Evolutionary conservation across 1,140 invertebrate genomes (phyloP).

Genomic region (Protaetia brevitarsis): DNA sequence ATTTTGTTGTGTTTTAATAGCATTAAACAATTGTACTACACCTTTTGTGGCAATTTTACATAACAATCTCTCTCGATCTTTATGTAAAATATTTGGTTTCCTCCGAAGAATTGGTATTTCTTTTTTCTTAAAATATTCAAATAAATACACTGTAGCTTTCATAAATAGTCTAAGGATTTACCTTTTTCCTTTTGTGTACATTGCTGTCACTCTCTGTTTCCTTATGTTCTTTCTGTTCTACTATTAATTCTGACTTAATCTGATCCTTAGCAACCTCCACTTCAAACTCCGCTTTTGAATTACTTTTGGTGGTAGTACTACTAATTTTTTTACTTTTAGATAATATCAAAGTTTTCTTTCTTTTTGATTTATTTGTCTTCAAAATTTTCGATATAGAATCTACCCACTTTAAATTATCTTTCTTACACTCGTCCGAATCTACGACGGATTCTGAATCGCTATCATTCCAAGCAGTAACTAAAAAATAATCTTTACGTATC

Average conservation of each 20-base stretch:
- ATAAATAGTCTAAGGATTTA: conserved; percentile 33
- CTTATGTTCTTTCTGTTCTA: conserved; percentile 44
- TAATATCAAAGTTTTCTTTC: conserved; percentile 69
- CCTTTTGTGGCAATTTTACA: conserved; percentile 86
- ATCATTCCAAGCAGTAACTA: not conserved
- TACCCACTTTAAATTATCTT: conserved; percentile 60
- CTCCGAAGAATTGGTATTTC: conserved; percentile 63
- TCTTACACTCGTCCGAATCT: conserved; percentile 29
- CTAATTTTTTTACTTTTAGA: conserved; percentile 69
- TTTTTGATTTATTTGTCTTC: conserved; percentile 68
- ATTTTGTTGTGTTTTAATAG: conserved; percentile 81
- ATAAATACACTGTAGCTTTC: not conserved
- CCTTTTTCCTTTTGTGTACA: conserved; percentile 49
- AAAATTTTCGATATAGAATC: conserved; percentile 73
- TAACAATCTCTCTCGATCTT: conserved; percentile 70
- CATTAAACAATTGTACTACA: conserved; percentile 90
- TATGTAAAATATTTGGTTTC: conserved; percentile 71
- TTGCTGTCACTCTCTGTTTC: conserved; percentile 32
- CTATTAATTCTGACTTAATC: conserved; percentile 47
- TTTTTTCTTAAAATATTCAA: conserved; percentile 53
- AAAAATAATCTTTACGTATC: not conserved
- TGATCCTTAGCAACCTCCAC: conserved; percentile 52
- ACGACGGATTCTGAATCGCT: conserved; percentile 19
- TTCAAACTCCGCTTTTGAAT: conserved; percentile 51
- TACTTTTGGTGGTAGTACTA: conserved; percentile 47